Evolutionary conservation across 2,888 invertebrate species (phyloP).

Genomic region (Apamea monoglypha): DNA sequence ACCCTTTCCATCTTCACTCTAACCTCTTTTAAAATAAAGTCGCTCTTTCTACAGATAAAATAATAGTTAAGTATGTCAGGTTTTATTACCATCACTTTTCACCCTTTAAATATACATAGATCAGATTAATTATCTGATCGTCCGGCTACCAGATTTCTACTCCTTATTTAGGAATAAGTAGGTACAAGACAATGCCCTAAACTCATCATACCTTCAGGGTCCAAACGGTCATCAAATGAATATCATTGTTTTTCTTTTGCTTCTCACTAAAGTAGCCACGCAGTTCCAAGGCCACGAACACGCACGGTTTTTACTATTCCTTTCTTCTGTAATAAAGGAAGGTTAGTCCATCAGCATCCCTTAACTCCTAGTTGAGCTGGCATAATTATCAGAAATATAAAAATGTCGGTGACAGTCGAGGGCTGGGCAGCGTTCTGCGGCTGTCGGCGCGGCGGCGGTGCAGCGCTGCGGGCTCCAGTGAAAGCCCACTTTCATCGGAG

Average conservation of each 20-base stretch:
- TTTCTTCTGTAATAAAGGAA: neutral
- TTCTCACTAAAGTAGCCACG: neutral
- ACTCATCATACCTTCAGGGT: no score
- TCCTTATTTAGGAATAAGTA: neutral
- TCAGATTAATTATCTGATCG: neutral
- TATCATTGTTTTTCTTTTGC: neutral
- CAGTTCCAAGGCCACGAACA: neutral
- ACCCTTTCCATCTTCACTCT: neutral
- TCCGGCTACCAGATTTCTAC: neutral
- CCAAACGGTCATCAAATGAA: neutral
- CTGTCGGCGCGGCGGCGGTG: slow-evolving; percentile 60
- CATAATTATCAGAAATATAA: neutral
- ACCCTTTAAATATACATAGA: neutral
- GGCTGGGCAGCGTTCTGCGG: slow-evolving; percentile 40
- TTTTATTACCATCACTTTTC: neutral
- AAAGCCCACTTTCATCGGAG: slow-evolving; percentile 89
- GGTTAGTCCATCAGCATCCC: neutral
- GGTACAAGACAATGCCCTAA: neutral
- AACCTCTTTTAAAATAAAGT: neutral
- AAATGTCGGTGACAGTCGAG: slow-evolving; percentile 1
- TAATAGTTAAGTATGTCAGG: neutral
- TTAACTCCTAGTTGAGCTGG: neutral
- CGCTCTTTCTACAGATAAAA: neutral
- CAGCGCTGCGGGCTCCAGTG: slow-evolving; percentile 76
- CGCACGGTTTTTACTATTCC: neutral